phyloP scores from a whole-genome alignment of 2,797 vertebrate genomes.

The Melanotaenia boesemani region DNA sequence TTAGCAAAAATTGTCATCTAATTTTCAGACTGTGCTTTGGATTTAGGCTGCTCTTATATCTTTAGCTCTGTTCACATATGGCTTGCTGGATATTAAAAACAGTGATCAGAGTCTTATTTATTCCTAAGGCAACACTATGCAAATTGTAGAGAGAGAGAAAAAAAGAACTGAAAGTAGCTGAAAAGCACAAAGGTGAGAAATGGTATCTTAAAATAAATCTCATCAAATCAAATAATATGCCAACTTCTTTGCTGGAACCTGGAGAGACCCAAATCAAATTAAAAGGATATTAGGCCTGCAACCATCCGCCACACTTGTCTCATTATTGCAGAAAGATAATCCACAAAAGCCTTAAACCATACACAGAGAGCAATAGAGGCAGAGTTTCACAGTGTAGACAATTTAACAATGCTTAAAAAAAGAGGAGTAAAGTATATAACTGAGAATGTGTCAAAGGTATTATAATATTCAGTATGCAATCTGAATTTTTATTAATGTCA shows the following conservation, averaged over 20 bases:
- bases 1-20: conserved; percentile 66
- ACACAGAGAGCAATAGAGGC: conserved; percentile 57
- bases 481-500: conserved; percentile 73
- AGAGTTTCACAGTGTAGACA: conserved; percentile 65
- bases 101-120: conserved; percentile 75
- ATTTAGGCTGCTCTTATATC: conserved; percentile 75
- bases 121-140: conserved; percentile 84
- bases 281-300: conserved; percentile 81
- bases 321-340: conserved; percentile 79
- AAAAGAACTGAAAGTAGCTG: conserved; percentile 70
- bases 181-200: conserved; percentile 76
- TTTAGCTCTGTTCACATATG: conserved; percentile 77
- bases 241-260: conserved; percentile 76
- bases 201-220: conserved; percentile 73
- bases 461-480: conserved; percentile 59
- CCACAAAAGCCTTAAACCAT: conserved; percentile 78
- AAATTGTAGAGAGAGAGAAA: conserved; percentile 57
- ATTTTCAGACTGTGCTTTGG: conserved; percentile 76
- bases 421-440: conserved; percentile 45
- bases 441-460: conserved; percentile 69
- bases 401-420: conserved; percentile 55
- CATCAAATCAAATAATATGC: conserved; percentile 80
- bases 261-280: conserved; percentile 80
- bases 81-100: conserved; percentile 78
- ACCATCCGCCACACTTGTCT: conserved; percentile 77